These are phyloP conservation scores for Cathartes aura DNA, from an alignment of 2,113 vertebrate species.

Conservation along the genomic window DNA sequence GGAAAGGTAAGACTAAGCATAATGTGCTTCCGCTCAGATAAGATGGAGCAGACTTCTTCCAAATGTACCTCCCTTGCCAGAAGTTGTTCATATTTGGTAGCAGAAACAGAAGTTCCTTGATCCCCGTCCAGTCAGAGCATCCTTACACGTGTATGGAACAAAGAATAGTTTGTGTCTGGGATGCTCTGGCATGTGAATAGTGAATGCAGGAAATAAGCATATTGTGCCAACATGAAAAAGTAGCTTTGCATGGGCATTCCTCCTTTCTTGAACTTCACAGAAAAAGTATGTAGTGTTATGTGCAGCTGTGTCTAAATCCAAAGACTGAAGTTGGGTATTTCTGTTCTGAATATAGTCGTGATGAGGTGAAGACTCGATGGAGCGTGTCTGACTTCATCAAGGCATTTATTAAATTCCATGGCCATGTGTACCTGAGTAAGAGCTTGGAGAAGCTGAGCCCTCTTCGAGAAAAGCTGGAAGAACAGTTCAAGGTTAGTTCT, in stretches of 20 bases:
- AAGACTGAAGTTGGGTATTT: conserved; percentile 32
- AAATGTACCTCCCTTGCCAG: neutral
- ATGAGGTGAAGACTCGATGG: conserved; percentile 96
- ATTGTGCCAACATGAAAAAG: neutral
- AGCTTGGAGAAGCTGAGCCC: conserved; percentile 91
- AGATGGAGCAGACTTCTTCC: neutral
- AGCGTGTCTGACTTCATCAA: conserved; percentile 96
- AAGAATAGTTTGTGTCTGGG: neutral
- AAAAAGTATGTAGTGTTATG: neutral
- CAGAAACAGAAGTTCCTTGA: neutral
- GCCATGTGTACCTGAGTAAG: conserved; percentile 95
- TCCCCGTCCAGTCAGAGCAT: neutral
- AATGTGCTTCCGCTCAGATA: neutral
- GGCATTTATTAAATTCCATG: conserved; percentile 99
- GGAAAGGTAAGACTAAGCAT: conserved; percentile 84
- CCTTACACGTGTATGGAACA: neutral
- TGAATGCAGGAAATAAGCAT: neutral
- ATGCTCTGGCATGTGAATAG: neutral
- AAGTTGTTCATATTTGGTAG: neutral
- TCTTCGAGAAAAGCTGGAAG: conserved; percentile 95
- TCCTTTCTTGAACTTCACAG: neutral
- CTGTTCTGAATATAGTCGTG: conserved; percentile 82
- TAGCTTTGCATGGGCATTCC: neutral
- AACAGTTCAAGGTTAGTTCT: conserved; percentile 93
- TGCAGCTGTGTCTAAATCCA: neutral